Conservation (phyloP, 2,113 vertebrate species). For the Emydura subglobosa region DNA sequence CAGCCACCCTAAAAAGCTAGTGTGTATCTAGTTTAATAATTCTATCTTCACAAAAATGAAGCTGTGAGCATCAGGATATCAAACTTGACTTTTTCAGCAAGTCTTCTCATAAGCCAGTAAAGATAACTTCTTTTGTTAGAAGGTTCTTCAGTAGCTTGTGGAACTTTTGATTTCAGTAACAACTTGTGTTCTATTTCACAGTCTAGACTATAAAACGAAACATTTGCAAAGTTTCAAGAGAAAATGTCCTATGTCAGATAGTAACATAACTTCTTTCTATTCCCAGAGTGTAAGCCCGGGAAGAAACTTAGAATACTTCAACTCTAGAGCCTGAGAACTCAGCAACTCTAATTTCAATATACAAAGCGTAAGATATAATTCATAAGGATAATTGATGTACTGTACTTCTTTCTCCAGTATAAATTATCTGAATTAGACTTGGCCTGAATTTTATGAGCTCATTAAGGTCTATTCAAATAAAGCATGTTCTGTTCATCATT, state of each 20-base stretch:
- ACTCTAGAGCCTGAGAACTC: background rate
- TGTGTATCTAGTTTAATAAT: background rate
- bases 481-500: background rate
- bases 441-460: conserved; percentile 41
- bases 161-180: background rate
- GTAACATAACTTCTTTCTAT: background rate
- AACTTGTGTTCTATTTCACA: background rate
- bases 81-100: background rate
- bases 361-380: background rate
- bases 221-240: background rate
- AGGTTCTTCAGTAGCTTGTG: background rate
- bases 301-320: background rate
- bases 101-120: background rate
- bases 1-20: background rate
- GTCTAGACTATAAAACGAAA: conserved; percentile 2
- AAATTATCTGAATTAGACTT: conserved; percentile 29
- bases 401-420: conserved; percentile 9
- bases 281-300: background rate
- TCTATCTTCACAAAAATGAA: background rate
- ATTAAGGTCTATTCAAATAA: conserved; percentile 35
- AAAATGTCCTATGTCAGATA: background rate
- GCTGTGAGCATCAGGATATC: background rate
- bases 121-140: background rate
- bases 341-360: conserved; percentile 4
- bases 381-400: conserved; percentile 4